Evolutionary conservation across 1,140 invertebrate genomes (phyloP).

Genomic region (Drosophila eugracilis): DNA sequence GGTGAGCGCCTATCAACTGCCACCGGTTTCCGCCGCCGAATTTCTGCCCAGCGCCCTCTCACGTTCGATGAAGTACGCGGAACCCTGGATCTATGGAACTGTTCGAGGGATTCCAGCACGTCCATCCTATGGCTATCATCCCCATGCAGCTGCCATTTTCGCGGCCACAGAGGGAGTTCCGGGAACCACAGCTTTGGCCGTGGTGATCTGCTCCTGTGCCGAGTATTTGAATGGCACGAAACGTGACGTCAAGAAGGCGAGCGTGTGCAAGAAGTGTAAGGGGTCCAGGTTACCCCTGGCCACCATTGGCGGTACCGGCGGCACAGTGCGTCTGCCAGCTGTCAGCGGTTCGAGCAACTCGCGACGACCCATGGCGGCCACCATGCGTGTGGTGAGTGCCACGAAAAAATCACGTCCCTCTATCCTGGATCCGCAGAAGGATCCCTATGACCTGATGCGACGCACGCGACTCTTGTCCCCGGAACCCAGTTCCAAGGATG

Average conservation of each 20-base stretch:
- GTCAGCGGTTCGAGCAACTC: conserved; percentile 78
- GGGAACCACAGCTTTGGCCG: conserved; percentile 85
- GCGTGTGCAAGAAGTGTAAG: conserved; percentile 92
- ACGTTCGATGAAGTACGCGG: conserved; percentile 93
- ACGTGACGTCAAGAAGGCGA: conserved; percentile 89
- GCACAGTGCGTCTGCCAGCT: conserved; percentile 86
- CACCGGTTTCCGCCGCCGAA: conserved; percentile 62
- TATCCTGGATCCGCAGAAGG: conserved; percentile 87
- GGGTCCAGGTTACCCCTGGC: conserved; percentile 89
- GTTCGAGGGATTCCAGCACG: conserved; percentile 87
- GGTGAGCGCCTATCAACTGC: conserved; percentile 60
- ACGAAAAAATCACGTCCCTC: conserved; percentile 87
- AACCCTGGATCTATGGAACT: conserved; percentile 92
- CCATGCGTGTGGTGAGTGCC: conserved; percentile 87
- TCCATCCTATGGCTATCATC: conserved; percentile 84
- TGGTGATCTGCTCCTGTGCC: conserved; percentile 91
- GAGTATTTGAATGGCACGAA: conserved; percentile 91
- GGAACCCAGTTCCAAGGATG: conserved; percentile 61
- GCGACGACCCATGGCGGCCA: conserved; percentile 85
- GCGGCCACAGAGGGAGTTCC: conserved; percentile 63
- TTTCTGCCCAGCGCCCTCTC: conserved; percentile 87
- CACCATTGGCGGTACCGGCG: conserved; percentile 86
- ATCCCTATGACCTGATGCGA: conserved; percentile 93
- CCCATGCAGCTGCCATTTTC: conserved; percentile 86
- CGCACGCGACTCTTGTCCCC: conserved; percentile 89